Percentiles rank a stretch among this genome's conserved stretches.
phyloP scores from a whole-genome alignment of 2,797 vertebrate genomes.

The Spatula clypeata region DNA sequence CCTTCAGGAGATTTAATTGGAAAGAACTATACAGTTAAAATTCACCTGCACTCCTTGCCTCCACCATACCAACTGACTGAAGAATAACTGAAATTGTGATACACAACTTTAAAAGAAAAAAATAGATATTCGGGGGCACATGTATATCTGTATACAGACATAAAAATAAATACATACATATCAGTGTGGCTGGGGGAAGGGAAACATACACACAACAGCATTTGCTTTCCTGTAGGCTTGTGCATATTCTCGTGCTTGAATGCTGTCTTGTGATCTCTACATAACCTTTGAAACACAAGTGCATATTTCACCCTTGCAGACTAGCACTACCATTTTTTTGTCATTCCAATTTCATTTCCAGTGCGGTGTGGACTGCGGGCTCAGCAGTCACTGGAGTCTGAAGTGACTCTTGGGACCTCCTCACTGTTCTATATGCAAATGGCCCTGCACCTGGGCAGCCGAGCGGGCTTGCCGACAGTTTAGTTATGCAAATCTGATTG shows the following conservation, averaged over 20 bases:
- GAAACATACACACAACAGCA: neutral
- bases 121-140: neutral
- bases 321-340: constrained; percentile 91
- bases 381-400: constrained; percentile 99
- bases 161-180: constrained; percentile 11
- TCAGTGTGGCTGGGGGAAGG: neutral
- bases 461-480: constrained; percentile 98
- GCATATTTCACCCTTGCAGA: constrained; percentile 87
- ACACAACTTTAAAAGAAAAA: neutral
- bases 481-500: constrained; percentile 99
- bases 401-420: constrained; percentile 99
- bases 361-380: constrained; percentile 92
- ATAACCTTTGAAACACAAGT: constrained; percentile 83
- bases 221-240: constrained; percentile 28
- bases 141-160: neutral
- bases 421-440: constrained; percentile 99
- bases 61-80: neutral
- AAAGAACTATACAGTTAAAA: neutral
- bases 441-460: constrained; percentile 97
- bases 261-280: constrained; percentile 81
- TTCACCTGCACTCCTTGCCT: neutral
- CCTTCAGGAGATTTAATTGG: constrained; percentile 13
- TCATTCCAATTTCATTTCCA: constrained; percentile 99
- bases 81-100: neutral
- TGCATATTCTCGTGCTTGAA: constrained; percentile 47